Base-by-base conservation (phyloP, 2,888 invertebrate genomes). In the Pyrochroa serraticornis region DNA sequence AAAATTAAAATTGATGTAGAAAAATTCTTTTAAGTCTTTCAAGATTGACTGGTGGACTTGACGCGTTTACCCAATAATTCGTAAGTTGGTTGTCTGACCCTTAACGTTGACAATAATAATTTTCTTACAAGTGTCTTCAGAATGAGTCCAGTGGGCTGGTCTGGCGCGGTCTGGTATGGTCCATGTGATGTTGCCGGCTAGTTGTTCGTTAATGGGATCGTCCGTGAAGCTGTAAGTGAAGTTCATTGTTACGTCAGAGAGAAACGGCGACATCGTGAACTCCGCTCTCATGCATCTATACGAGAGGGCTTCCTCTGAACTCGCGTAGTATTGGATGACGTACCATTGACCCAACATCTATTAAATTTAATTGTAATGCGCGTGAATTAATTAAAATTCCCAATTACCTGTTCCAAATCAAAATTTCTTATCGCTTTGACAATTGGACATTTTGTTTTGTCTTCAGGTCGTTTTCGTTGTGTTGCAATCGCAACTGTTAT, bases 141-240 rank as follows among this genome's bases (percentile, higher is more conserved):
- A 88, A 70, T 94, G 93, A 1, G 89, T 85, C 93, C 93, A 94
- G 72, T 94, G 93, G 0, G 91, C 91, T 0, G 92, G 92, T 50
- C 86, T 82, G 49, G 82, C 83, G 46, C 87, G 79, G 66, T 91
- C 88, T 0, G 90, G 90, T 57, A 93, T 88, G 68, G 84, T 83
- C 93, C 93, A 94, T 0, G 93, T 93, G 65, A 94, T 93, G 75
- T 93, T 94, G 0, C 93, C 93, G 38, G 87, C 82, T 6, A 93
- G 83, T 59, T 86, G 85, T 76, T 93, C 93, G 22, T 90, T 88
- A 5, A 89, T 79, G 0, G 93, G 93, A 79, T 93, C 93, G 73
- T 93, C 92, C 0, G 88, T 88, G 70, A 90, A 94, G 52, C 90
- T 90, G 76, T 93, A 94, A 1, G 91, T 92, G 78, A 93, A 92